These are phyloP conservation scores for Dynastes tityus DNA, from an alignment of 2,888 invertebrate genomes.

Conservation along the genomic window DNA sequence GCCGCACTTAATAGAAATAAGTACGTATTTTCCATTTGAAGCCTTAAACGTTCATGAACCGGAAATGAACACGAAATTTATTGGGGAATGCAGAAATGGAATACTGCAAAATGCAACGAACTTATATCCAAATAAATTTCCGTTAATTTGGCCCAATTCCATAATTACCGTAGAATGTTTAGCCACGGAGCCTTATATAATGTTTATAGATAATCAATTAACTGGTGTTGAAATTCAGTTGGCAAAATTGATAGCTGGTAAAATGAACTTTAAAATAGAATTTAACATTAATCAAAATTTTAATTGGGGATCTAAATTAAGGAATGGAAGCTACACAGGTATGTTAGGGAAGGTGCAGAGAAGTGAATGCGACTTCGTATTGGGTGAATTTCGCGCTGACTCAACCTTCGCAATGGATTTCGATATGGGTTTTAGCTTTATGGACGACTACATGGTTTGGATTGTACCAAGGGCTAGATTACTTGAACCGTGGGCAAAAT, in stretches of 20 bases:
- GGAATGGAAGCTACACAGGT: slow-evolving; percentile 27
- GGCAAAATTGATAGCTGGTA: slow-evolving; percentile 25
- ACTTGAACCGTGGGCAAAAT: slow-evolving; percentile 45
- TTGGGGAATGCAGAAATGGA: slow-evolving; percentile 12
- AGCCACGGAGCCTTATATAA: slow-evolving; percentile 42
- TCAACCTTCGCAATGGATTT: slow-evolving; percentile 42
- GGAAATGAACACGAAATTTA: neutral
- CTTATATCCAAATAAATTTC: slow-evolving; percentile 39
- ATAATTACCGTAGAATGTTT: slow-evolving; percentile 41
- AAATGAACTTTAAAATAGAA: slow-evolving; percentile 47
- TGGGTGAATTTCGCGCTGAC: slow-evolving; percentile 40
- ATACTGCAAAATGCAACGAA: neutral
- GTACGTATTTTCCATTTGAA: slow-evolving; percentile 27
- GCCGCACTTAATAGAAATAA: neutral
- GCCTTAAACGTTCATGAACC: neutral
- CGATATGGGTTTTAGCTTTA: slow-evolving; percentile 46
- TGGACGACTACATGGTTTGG: slow-evolving; percentile 50
- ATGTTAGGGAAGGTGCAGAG: slow-evolving; percentile 26
- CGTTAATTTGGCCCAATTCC: slow-evolving; percentile 48
- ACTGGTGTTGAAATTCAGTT: slow-evolving; percentile 50
- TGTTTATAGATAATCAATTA: slow-evolving; percentile 34
- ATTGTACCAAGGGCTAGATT: slow-evolving; percentile 50
- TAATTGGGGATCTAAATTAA: slow-evolving; percentile 42
- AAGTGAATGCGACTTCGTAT: slow-evolving; percentile 17
- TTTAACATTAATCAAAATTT: slow-evolving; percentile 27